Conservation (phyloP, 2,113 vertebrate genomes). For the Rutilus rutilus region DNA sequence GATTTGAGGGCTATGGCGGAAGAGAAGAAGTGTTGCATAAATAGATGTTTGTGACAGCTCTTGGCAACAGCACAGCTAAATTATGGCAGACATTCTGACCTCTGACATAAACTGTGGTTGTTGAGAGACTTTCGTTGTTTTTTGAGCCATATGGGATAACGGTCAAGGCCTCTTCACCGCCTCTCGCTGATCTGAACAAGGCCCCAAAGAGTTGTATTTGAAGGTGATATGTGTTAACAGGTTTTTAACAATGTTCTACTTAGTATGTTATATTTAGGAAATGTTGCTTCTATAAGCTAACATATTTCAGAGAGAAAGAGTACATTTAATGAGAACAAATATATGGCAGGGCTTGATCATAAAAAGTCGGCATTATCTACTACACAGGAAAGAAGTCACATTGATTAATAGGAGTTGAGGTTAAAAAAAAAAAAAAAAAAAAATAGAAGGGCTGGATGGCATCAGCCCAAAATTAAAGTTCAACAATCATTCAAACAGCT, state of each 20-base stretch:
- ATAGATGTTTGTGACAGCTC: conserved; percentile 58
- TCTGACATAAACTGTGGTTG: conserved; percentile 47
- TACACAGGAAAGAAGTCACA: not conserved
- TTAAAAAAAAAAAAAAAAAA: not conserved
- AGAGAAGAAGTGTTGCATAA: conserved; percentile 57
- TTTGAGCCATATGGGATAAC: conserved; percentile 36
- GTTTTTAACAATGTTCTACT: not conserved
- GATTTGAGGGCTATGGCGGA: conserved; percentile 6
- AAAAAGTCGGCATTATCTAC: not conserved
- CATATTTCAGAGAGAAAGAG: not conserved
- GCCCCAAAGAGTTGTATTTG: not conserved
- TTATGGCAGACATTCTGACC: conserved; percentile 63
- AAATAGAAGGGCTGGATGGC: not conserved
- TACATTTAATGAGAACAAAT: not conserved
- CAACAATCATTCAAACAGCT: not conserved
- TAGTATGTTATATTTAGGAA: not conserved
- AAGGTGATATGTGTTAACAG: not conserved
- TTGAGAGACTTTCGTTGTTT: conserved; percentile 24
- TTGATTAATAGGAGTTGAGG: not conserved
- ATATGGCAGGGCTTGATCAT: not conserved
- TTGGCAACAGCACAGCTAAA: conserved; percentile 50
- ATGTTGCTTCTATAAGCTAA: not conserved
- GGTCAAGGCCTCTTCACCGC: not conserved
- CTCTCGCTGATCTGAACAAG: conserved; percentile 11
- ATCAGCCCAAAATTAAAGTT: not conserved